Conservation (phyloP, 2,113 vertebrate species). For the Caranx melampygus region DNA sequence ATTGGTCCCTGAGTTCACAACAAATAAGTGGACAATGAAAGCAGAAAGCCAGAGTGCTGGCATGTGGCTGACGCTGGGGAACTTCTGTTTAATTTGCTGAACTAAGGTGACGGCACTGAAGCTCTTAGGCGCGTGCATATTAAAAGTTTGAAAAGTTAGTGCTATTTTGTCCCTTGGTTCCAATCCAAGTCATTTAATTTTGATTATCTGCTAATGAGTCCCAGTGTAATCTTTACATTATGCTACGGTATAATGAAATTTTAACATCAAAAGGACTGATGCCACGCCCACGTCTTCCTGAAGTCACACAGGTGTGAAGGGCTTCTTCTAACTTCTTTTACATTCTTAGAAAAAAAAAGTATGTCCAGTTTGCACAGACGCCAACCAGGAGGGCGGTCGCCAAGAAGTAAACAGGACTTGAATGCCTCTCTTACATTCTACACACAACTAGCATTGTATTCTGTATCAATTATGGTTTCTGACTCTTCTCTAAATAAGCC, state of each 20-base stretch:
- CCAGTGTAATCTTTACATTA: background rate
- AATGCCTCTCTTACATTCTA: too few relatives aligned
- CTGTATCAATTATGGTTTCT: background rate
- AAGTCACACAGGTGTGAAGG: background rate
- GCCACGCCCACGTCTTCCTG: background rate
- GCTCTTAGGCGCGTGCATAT: background rate
- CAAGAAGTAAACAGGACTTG: background rate
- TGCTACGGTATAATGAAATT: slow-evolving; percentile 9
- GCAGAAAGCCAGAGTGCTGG: slow-evolving; percentile 34
- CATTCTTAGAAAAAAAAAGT: background rate
- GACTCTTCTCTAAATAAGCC: background rate
- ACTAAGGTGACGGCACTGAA: background rate
- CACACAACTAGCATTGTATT: too few relatives aligned
- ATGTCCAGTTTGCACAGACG: background rate
- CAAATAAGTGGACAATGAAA: slow-evolving; percentile 74
- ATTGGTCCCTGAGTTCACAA: slow-evolving; percentile 73
- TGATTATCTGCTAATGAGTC: slow-evolving; percentile 27
- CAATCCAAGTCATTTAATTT: slow-evolving; percentile 36
- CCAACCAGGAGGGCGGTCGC: too few relatives aligned
- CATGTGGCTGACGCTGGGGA: slow-evolving; percentile 44
- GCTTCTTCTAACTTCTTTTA: background rate
- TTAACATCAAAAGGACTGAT: background rate
- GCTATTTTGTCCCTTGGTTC: background rate
- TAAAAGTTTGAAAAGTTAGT: slow-evolving; percentile 15
- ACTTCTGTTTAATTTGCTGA: slow-evolving; percentile 26